Conservation (phyloP, 2,113 vertebrate genomes). For the Anhinga anhinga region DNA sequence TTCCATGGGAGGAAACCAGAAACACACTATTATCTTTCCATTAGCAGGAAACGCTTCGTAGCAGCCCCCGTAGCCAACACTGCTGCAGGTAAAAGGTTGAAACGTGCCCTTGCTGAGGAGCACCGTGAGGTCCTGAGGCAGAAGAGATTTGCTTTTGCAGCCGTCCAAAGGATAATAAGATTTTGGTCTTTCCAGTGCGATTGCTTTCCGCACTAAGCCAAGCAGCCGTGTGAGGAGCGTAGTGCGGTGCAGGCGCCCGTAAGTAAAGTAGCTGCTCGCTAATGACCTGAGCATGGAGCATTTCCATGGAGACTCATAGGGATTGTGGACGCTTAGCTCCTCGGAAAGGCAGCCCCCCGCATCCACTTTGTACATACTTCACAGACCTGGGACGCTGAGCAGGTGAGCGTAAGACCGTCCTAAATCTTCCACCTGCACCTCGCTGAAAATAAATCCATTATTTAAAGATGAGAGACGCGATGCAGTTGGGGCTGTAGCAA, state of each 20-base stretch:
- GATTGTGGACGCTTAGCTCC: not conserved
- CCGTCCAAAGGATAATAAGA: not conserved
- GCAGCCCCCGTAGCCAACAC: not conserved
- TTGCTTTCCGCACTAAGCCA: not conserved
- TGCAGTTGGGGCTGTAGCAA: rapidly evolving
- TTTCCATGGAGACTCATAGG: not conserved
- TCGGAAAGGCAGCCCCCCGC: not conserved
- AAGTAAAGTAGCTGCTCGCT: not conserved
- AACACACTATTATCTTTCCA: not conserved
- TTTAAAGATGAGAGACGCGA: rapidly evolving
- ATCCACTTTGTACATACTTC: not conserved
- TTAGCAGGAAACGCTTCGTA: not conserved
- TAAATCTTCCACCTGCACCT: not conserved
- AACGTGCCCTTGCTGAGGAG: not conserved
- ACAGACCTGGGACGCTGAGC: not conserved
- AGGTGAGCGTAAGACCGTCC: not conserved
- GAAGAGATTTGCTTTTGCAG: not conserved
- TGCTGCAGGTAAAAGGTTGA: not conserved
- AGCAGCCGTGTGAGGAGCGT: not conserved
- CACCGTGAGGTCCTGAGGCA: not conserved
- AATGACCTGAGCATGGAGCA: not conserved
- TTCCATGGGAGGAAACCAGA: not conserved
- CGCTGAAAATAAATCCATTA: rapidly evolving
- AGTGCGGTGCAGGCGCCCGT: not conserved
- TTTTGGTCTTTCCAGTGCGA: not conserved